Base-by-base conservation (phyloP, 2,113 vertebrate species). In the Oenanthe oenanthe region DNA sequence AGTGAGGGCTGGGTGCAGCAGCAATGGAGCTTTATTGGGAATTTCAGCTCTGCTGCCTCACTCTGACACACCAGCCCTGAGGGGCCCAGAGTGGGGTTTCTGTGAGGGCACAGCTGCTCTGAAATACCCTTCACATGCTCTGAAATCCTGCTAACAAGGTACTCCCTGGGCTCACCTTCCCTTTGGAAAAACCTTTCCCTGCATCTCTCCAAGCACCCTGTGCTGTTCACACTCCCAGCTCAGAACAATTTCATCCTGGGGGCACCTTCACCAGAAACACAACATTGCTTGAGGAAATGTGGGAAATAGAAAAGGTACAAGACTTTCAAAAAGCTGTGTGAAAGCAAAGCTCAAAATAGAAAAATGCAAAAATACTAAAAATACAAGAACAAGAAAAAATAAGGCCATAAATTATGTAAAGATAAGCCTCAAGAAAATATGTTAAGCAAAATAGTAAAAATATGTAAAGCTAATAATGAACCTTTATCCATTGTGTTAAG, bases 1-100 rank as follows among this genome's bases (percentile, higher is more conserved):
- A 68, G 54, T 0, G 15, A 79, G 77, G 31, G 36, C 22, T 14
- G 78, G 36, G 60, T 6, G 56, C 17, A 38, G 38, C 71, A 54
- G 34, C 12, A 36, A 19, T 2, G 4, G 4, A 3, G 57, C 25
- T 50, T 4, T 1, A 18, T 54, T 2, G 32, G 5, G 5, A 43
- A 50, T 38, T 50, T 12, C 61, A 32, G 1, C 54, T 5, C 9
- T 12, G 10, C 4, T 1, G 8, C 58, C 60, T 77, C 40, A 2
- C 3, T 12, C 11, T 1, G 3, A 13, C 1, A 32, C 34, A 14
- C 38, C 48, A 74, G 71, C 7, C 47, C 66, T 1, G 31, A 42
- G 40, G 36, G 50, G 7, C 47, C 53, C 53, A 5, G 6, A 17
- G 24, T 0, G 2, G 48, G 18, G 48, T 4, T 72, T 26, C 66